Evolutionary conservation across 2,888 invertebrate genomes (phyloP).

Genomic region (Thalpophila matura): DNA sequence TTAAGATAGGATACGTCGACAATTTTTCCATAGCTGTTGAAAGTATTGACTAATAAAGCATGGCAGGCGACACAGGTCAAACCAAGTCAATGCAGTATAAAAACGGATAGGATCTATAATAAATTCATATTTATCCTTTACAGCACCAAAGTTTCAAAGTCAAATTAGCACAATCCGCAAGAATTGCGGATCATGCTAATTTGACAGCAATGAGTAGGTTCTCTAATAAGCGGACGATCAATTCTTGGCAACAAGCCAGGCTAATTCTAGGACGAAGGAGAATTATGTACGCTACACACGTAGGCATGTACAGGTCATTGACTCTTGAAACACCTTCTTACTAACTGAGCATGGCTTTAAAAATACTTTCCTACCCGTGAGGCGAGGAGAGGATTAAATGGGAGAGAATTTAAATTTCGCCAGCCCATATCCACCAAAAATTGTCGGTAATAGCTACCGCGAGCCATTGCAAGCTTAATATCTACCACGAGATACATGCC

Average conservation of each 20-base stretch:
- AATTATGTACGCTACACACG: background rate
- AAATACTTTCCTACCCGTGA: no score
- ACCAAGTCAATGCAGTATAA: conserved; percentile 3
- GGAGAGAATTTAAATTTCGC: no score
- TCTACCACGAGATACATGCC: no score
- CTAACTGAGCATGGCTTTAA: background rate
- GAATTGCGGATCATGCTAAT: background rate
- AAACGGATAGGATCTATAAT: no score
- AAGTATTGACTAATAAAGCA: conserved; percentile 8
- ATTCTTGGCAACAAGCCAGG: conserved; percentile 24
- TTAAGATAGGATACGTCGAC: background rate
- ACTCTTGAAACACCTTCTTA: conserved; percentile 5
- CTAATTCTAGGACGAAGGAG: conserved; percentile 6
- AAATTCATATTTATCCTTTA: no score
- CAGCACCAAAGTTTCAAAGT: no score
- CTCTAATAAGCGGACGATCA: conserved; percentile 11
- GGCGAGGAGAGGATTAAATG: no score
- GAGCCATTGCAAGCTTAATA: no score
- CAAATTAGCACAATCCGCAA: no score
- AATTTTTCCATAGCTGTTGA: conserved; percentile 19
- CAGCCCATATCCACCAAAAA: no score
- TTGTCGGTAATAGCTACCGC: no score
- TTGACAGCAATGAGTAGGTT: background rate
- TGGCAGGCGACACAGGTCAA: conserved; percentile 24
- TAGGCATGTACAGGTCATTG: conserved; percentile 3